Evolutionary conservation across 2,113 vertebrate species (phyloP), one percentile per base, ranked within the genome.

Genomic region (Gasterosteus aculeatus): DNA sequence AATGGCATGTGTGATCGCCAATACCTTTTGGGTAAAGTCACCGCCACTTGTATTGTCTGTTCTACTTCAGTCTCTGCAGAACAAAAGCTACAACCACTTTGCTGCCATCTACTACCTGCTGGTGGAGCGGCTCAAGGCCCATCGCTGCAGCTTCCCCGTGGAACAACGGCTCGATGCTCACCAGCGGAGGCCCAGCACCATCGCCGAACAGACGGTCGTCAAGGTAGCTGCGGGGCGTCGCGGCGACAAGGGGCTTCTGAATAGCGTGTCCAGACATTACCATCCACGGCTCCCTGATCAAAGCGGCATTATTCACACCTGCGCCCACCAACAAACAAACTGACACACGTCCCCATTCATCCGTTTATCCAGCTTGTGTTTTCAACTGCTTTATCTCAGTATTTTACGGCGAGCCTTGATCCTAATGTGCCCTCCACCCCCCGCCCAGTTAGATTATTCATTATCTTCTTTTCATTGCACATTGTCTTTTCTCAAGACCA

Each of bases 71-170:
- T 98, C 98, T 80, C 93, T 99, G 83, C 96, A 99, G 94, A 97
- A 97, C 94, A 98, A 97, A 93, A 99, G 97, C 89, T 99, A 99
- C 82, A 99, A 99, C 94, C 98, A 99, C 94, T 99, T 99, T 88
- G 97, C 97, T 91, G 98, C 98, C 78, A 99, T 99, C 90, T 99
- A 99, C 88, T 99, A 95, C 93, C 92, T 99, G 91, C 87, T 99
- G 89, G 96, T 99, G 88, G 98, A 99, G 89, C 95, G 98, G 67
- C 96, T 99, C 31, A 98, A 97, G 83, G 96, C 97, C 0, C 98
- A 99, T 56, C 94, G 98, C 83, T 99, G 97, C 83, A 99, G 98
- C 84, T 99, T 99, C 90, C 98, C 98, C 0, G 95, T 99, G 63
- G 98, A 99, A 82, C 96, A 97, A 87, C 92, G 97, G 62, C 94